Evolutionary conservation across 2,797 vertebrate genomes (phyloP).

Genomic region (Falco peregrinus): DNA sequence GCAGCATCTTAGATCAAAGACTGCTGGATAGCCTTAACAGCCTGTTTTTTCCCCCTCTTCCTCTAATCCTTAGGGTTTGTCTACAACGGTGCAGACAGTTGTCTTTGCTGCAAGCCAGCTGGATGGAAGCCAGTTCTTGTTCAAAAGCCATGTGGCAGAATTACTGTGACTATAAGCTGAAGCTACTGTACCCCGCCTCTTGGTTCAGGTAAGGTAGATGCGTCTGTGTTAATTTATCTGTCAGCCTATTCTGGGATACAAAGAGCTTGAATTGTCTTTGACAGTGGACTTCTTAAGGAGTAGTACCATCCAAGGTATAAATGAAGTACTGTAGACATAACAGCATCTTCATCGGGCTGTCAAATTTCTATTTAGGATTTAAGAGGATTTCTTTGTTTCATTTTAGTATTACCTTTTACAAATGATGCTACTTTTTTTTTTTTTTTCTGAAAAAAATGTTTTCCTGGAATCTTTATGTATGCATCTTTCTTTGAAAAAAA

Average conservation of each 20-base stretch:
- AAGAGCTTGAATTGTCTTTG: background rate
- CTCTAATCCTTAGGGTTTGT: background rate
- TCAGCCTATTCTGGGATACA: accelerated
- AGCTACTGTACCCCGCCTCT: background rate
- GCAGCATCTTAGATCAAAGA: background rate
- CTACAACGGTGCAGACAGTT: background rate
- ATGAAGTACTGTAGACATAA: background rate
- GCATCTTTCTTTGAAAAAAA: background rate
- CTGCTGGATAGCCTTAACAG: background rate
- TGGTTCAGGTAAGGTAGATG: background rate
- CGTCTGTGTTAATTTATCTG: background rate
- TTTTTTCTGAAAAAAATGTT: background rate
- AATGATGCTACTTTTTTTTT: background rate
- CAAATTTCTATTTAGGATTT: background rate
- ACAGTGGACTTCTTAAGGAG: background rate
- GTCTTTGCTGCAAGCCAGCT: background rate
- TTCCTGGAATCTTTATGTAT: background rate
- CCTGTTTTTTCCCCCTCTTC: accelerated
- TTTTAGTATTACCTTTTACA: background rate
- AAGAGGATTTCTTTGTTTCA: background rate
- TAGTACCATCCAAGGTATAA: background rate
- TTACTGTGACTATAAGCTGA: background rate
- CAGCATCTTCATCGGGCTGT: background rate
- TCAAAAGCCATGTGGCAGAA: background rate
- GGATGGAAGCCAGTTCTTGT: background rate